A percentile compares a stretch with the other conserved stretches of the same genome.
Conservation (phyloP, 2,797 vertebrate genomes). For the Urocyon cinereoargenteus region DNA sequence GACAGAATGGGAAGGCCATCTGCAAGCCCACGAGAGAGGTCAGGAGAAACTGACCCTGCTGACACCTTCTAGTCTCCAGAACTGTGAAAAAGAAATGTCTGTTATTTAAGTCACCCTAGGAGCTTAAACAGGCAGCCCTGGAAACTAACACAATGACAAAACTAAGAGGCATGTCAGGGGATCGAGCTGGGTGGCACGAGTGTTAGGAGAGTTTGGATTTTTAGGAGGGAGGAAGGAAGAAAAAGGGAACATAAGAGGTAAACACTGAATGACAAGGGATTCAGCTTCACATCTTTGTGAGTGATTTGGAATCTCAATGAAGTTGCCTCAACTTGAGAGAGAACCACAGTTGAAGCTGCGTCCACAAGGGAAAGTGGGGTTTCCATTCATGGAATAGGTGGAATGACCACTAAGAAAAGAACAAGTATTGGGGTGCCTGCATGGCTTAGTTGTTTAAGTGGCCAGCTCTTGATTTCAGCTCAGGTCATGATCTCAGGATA, state of each 20-base stretch:
- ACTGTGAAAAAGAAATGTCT: background rate
- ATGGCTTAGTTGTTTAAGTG: background rate
- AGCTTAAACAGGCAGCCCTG: background rate
- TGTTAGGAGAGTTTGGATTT: background rate
- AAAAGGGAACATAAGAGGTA: background rate
- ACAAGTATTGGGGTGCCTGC: background rate
- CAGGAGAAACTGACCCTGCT: background rate
- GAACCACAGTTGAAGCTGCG: background rate
- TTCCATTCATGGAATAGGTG: no score
- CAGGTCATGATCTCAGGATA: background rate
- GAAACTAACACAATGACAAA: background rate
- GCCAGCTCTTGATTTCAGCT: background rate
- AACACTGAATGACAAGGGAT: background rate
- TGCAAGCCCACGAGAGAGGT: background rate
- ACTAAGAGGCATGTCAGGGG: background rate
- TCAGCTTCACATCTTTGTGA: background rate
- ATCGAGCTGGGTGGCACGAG: no score
- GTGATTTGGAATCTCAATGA: background rate
- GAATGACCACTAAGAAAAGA: background rate
- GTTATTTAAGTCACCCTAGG: background rate
- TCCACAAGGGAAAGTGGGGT: no score
- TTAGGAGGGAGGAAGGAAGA: background rate
- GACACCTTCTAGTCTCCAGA: background rate
- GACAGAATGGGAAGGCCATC: background rate
- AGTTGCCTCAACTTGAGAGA: background rate